A percentile compares a stretch with the other conserved stretches of the same genome.
Conservation (phyloP, 2,113 vertebrate species). For the Lanius ludovicianus region DNA sequence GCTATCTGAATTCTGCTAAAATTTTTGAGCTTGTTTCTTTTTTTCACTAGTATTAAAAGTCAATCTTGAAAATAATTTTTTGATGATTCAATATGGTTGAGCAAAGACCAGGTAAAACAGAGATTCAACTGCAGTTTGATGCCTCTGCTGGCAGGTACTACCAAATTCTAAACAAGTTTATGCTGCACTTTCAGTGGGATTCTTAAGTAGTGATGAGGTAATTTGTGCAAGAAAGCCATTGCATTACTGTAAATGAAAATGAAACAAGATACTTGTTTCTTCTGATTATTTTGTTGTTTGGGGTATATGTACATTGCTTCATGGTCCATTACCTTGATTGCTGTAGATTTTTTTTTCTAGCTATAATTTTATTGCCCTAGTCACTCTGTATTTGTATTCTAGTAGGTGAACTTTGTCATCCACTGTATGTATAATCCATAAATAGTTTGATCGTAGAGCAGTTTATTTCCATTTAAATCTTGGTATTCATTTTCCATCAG, state of each 20-base stretch:
- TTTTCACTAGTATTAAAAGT: not conserved
- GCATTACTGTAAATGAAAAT: not conserved
- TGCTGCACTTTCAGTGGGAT: not conserved
- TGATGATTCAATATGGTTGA: not conserved
- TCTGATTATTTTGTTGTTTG: not conserved
- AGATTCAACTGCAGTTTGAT: not conserved
- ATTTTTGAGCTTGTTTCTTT: not conserved
- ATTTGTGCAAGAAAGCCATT: not conserved
- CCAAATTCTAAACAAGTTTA: not conserved
- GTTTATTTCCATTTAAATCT: not conserved
- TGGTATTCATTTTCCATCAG: not conserved
- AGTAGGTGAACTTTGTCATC: not conserved
- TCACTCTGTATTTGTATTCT: not conserved
- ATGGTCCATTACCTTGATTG: not conserved
- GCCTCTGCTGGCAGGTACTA: not conserved
- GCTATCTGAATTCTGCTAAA: not conserved
- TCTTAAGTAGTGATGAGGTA: not conserved
- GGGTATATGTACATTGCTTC: not conserved
- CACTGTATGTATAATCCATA: not conserved
- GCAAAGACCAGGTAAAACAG: not conserved
- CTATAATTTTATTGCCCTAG: not conserved
- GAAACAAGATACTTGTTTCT: not conserved
- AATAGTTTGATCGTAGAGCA: not conserved
- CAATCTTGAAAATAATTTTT: not conserved
- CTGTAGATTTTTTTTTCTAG: not conserved